A percentile compares a stretch with the other conserved stretches of the same genome.
phyloP scores from a whole-genome alignment of 2,113 vertebrate genomes.

The Ophiodon elongatus region DNA sequence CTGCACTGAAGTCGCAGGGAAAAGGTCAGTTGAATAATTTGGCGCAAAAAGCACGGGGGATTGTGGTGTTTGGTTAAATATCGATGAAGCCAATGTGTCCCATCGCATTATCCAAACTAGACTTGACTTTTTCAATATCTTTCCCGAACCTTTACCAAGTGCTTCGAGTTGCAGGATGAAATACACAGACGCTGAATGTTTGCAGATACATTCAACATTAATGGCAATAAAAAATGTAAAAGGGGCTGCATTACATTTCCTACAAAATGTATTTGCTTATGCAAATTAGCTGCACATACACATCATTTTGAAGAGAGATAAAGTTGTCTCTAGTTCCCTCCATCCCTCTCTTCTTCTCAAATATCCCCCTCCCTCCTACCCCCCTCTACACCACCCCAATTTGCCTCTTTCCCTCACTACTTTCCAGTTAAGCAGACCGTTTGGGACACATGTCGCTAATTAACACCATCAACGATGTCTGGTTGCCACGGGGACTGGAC shows the following conservation, averaged over 20 bases:
- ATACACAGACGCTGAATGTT: not conserved
- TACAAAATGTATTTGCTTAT: not conserved
- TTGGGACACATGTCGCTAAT: constrained; percentile 70
- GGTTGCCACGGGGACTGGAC: constrained; percentile 54
- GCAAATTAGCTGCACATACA: not conserved
- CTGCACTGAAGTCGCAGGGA: not conserved
- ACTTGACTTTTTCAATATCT: not conserved
- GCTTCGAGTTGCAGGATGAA: not conserved
- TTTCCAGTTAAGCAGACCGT: constrained; percentile 32
- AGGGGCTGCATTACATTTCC: not conserved
- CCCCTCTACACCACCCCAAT: not conserved
- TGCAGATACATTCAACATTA: not conserved
- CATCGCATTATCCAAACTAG: not conserved
- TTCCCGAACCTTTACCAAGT: not conserved
- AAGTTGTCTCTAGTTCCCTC: not conserved
- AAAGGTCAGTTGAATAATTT: not conserved
- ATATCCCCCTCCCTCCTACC: not conserved
- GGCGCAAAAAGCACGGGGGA: not conserved
- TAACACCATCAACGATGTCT: constrained; percentile 63
- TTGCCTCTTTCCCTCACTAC: constrained; percentile 9
- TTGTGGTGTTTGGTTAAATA: not conserved
- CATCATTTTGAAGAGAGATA: not conserved
- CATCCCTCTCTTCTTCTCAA: not conserved
- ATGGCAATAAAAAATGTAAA: not conserved
- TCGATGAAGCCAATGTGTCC: not conserved